Evolutionary conservation across 2,888 invertebrate species (phyloP).

Genomic region (Carpatolechia fugitivella): DNA sequence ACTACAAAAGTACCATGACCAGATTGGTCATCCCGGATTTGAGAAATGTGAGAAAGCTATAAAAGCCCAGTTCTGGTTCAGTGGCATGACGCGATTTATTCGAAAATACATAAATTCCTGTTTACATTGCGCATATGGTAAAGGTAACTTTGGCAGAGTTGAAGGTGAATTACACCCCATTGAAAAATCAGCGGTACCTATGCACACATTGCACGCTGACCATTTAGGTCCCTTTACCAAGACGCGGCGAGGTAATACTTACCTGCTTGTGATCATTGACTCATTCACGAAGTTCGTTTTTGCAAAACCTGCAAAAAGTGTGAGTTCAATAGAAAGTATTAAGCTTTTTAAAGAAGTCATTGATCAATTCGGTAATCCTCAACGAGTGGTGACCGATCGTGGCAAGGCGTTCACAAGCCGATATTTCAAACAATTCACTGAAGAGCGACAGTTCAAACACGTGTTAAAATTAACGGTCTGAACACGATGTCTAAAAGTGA

Average conservation of each 20-base stretch:
- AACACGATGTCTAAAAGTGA: no score
- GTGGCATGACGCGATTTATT: constrained; percentile 41
- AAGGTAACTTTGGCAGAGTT: background rate
- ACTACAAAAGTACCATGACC: constrained; percentile 34
- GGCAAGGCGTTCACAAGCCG: constrained; percentile 20
- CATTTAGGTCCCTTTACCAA: constrained; percentile 26
- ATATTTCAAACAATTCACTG: constrained; percentile 12
- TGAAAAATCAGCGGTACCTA: background rate
- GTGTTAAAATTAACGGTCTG: constrained; percentile 13
- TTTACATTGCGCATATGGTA: constrained; percentile 2
- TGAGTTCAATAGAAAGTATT: constrained; percentile 1
- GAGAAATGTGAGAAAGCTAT: constrained; percentile 38
- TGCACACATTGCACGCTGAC: constrained; percentile 23
- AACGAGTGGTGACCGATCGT: constrained; percentile 19
- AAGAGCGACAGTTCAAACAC: constrained; percentile 15
- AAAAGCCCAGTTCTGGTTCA: constrained; percentile 47
- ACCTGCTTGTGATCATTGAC: constrained; percentile 18
- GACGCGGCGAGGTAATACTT: constrained; percentile 13
- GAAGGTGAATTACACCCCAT: constrained; percentile 5
- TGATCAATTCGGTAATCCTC: constrained; percentile 5
- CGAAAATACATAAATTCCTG: constrained; percentile 38
- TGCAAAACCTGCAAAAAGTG: constrained; percentile 10
- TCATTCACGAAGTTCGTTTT: no score
- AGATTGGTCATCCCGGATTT: constrained; percentile 40
- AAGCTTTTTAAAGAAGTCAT: background rate